Evolutionary conservation across 2,888 invertebrate species (phyloP).

Genomic region (Plutella xylostella): DNA sequence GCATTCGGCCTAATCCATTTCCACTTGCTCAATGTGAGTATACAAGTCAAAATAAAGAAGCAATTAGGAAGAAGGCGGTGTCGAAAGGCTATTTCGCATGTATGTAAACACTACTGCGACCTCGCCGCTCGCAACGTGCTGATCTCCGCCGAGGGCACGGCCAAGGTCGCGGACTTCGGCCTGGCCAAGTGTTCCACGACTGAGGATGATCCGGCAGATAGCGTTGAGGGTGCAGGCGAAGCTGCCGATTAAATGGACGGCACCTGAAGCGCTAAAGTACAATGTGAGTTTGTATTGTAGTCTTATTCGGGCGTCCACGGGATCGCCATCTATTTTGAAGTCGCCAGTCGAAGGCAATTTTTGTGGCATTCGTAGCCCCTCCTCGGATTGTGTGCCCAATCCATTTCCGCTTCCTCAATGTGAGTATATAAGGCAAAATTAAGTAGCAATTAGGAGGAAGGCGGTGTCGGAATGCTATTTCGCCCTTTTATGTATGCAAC

Average conservation of each 20-base stretch:
- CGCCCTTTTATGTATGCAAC: too few relatives aligned
- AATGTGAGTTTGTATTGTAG: slow-evolving; percentile 73
- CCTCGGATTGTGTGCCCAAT: too few relatives aligned
- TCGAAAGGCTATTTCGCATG: too few relatives aligned
- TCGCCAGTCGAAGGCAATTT: not conserved
- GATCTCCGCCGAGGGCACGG: slow-evolving; percentile 89
- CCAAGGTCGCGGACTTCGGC: slow-evolving; percentile 95
- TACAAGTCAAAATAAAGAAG: too few relatives aligned
- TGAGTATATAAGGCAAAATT: not conserved
- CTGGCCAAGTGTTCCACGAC: slow-evolving; percentile 82
- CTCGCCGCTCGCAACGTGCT: slow-evolving; percentile 98
- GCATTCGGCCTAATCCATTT: too few relatives aligned
- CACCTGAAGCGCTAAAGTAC: slow-evolving; percentile 96
- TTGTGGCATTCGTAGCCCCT: too few relatives aligned
- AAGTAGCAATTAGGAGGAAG: too few relatives aligned
- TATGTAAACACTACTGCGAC: too few relatives aligned
- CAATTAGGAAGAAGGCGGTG: too few relatives aligned
- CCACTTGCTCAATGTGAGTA: too few relatives aligned
- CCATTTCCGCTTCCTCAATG: not conserved
- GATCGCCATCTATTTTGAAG: not conserved
- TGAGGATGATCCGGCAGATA: slow-evolving; percentile 61
- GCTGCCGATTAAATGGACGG: slow-evolving; percentile 99
- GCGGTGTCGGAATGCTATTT: too few relatives aligned
- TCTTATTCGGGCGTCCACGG: not conserved
- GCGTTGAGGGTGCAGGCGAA: slow-evolving; percentile 88